Evolutionary conservation across 1,140 invertebrate genomes (phyloP), one percentile per base, ranked within the genome.

Genomic region (Drosophila jambulina): DNA sequence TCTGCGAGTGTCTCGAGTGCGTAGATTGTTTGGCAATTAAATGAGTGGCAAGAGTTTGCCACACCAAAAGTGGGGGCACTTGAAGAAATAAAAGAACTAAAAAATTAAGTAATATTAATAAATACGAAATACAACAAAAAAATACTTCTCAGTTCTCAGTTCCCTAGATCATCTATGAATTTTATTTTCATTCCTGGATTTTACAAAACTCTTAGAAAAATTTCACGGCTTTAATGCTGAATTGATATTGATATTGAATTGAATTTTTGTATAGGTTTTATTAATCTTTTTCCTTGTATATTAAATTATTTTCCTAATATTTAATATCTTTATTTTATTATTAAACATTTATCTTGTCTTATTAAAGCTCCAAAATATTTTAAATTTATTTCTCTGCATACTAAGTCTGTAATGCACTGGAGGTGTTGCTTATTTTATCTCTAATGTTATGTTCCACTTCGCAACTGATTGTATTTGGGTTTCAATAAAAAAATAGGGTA

Each of bases 1-100:
- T 62, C 56, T 61, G 56, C 32, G 54, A 54, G 27, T 25, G 25
- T 25, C 36, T 23, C 42, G 71, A 70, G 36, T 69, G 71, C 65
- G 78, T 60, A 67, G 61, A 59, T 61, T 78, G 70, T 59, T 42
- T 65, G 70, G 67, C 53, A 49, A 72, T 72, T 72, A 71, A 72
- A 56, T 69, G 25, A 70, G 68, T 42, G 40, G 15, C 48, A 54
- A 13, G 60, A 48, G 56, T 40, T 60, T 36, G 62, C 19, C 38
- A 48, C 19, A 21, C 25, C 25, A 67, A 49, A 56, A 57, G 43
- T 19, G 12, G 8, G 1, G 4, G 3, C 54, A 62, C 46, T 27
- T 23, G 15, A 13, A 56, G 23, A 61, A 53, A 46, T 25, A 4
- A 8, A 4, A 13, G 1, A 32, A 23, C 0, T 23, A 12, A 4